Evolutionary conservation across 1,140 invertebrate species (phyloP).

Genomic region (Drosophila lowei): DNA sequence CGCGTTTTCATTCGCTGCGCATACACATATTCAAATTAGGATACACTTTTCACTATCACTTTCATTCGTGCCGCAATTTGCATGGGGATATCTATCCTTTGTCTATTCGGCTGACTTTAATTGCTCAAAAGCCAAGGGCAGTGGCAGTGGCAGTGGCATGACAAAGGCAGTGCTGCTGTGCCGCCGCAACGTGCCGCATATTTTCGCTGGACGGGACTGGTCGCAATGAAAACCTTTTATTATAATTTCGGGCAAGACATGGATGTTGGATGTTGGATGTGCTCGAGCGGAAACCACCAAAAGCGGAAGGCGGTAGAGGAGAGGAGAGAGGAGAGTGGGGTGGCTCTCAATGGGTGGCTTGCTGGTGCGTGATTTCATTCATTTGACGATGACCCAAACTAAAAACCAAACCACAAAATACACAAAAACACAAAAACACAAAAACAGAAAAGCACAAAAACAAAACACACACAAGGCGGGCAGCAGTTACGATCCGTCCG

Average conservation of each 20-base stretch:
- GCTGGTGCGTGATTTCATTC: constrained; percentile 53
- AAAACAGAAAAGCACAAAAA: constrained; percentile 56
- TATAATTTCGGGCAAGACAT: constrained; percentile 72
- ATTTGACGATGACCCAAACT: constrained; percentile 74
- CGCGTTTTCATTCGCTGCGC: too few species aligned
- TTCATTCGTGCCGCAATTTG: constrained; percentile 6
- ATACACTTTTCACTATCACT: constrained; percentile 13
- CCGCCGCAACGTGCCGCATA: constrained; percentile 41
- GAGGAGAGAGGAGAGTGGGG: not conserved
- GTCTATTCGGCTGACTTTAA: constrained; percentile 49
- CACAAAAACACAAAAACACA: constrained; percentile 51
- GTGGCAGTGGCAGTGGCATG: constrained; percentile 26
- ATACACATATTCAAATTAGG: constrained; percentile 9
- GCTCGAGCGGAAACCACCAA: constrained; percentile 63
- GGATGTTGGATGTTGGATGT: constrained; percentile 23
- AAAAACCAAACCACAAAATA: constrained; percentile 78
- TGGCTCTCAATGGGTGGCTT: too few species aligned
- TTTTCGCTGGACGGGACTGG: constrained; percentile 22
- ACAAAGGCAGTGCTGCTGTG: not conserved
- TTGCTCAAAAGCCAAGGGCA: constrained; percentile 53
- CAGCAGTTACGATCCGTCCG: constrained; percentile 52
- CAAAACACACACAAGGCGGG: not conserved
- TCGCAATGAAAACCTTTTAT: constrained; percentile 72
- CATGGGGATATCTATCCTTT: constrained; percentile 15
- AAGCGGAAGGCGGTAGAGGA: constrained; percentile 6